Base-by-base conservation (phyloP, 2,888 invertebrate genomes). In the Phyllotreta striolata region DNA sequence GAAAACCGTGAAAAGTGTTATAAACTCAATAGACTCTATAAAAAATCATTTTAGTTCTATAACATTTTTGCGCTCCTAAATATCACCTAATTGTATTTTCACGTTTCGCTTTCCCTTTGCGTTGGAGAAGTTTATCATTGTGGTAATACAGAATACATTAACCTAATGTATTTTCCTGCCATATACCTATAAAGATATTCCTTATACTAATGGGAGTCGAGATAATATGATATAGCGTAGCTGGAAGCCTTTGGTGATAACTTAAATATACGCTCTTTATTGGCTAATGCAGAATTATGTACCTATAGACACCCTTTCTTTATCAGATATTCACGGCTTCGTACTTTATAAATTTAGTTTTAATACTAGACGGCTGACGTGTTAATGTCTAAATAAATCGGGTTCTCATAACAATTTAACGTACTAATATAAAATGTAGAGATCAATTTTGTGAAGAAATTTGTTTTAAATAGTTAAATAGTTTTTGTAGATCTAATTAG, bases 141-240 rank as follows among this genome's bases (percentile, higher is more conserved):
- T 38, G 43, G 57, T 62, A 60, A 62, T 62, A 64, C 47, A 56
- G 60, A 64, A 67, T 62, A 57, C 67, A 67, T 67, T 65, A 67
- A 57, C 61, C 35, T 63, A 63, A 67, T 67, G 60, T 57, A 63
- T 67, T 64, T 64, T 57, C 60, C 60, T 46, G 10, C 46, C 52
- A 10, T 46, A 43, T 40, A 51, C 57, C 52, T 51, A 56, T 38
- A 38, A 52, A 58, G 54, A 63, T 54, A 58, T 58, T 51, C 14
- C n/a, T 6, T 10, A 6, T 51, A 59, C 51, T 59, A 59, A 59
- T 59, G 59, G 51, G 34, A 51, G 51, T 8, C 38, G 10, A 37
- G 34, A 37, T 34, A 10, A 51, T 51, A 51, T 37, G 3, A 46
- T 55, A 55, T 6, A n/a, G 12, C 14, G n/a, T 14, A 43, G 51